These are phyloP conservation scores for Heteromormyrus szaboi DNA, from an alignment of 2,797 vertebrate genomes.

Conservation along the genomic window DNA sequence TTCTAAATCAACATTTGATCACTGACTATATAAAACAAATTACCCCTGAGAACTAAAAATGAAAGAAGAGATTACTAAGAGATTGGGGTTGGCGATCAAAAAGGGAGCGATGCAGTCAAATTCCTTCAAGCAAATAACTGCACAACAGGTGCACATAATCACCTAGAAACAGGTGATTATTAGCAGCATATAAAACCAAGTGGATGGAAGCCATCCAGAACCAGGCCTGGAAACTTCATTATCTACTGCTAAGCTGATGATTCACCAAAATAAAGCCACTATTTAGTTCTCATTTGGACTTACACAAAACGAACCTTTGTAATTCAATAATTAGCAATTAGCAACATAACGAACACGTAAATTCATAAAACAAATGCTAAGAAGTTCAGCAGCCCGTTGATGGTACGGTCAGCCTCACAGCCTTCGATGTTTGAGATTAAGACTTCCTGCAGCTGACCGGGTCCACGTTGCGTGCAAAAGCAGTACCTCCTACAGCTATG, in stretches of 20 bases:
- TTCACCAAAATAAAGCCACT: not conserved
- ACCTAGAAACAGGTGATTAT: not conserved
- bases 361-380: not conserved
- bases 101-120: not conserved
- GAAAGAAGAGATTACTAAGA: not conserved
- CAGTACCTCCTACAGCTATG: not conserved
- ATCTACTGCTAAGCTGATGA: not conserved
- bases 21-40: not conserved
- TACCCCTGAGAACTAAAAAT: not conserved
- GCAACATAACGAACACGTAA: not conserved
- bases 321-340: not conserved
- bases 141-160: not conserved
- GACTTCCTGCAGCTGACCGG: not conserved
- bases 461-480: not conserved
- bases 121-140: not conserved
- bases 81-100: not conserved
- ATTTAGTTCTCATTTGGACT: not conserved
- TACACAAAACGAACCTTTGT: not conserved
- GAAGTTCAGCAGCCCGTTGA: not conserved
- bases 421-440: not conserved
- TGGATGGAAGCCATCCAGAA: not conserved
- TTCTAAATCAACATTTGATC: not conserved
- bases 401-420: not conserved
- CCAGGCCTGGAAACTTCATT: not conserved
- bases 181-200: not conserved